phyloP scores from a whole-genome alignment of 2,113 vertebrate genomes.

The Ceyx cyanopectus region DNA sequence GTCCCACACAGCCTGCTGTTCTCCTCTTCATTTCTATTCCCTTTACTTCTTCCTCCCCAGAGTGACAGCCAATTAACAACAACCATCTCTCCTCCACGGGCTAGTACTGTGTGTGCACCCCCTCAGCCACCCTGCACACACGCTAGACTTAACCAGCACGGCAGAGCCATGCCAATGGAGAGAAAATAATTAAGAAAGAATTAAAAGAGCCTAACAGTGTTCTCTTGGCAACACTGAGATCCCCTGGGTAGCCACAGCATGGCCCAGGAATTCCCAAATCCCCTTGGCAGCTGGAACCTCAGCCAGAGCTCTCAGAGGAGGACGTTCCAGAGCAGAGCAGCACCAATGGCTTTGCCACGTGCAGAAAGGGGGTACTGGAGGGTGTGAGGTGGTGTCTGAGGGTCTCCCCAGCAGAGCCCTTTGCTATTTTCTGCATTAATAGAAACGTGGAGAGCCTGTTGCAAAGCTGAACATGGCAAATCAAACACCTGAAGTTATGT shows the following conservation, averaged over 20 bases:
- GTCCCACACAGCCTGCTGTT: background rate
- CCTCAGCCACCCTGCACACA: conserved; percentile 4
- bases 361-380: background rate
- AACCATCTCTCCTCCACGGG: background rate
- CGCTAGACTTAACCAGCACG: conserved; percentile 17
- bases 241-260: background rate
- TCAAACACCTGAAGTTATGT: background rate
- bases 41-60: background rate
- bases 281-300: background rate
- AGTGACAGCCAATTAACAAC: background rate
- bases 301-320: background rate
- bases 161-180: background rate
- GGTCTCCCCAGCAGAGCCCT: background rate
- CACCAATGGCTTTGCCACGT: rapidly evolving
- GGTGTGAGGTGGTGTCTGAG: background rate
- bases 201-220: conserved; percentile 38
- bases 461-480: background rate
- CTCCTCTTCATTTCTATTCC: background rate
- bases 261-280: conserved; percentile 59
- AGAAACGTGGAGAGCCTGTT: background rate
- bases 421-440: background rate
- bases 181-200: conserved; percentile 70
- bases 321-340: background rate
- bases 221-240: background rate
- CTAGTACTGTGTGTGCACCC: background rate